Percentiles rank a stretch among this genome's conserved stretches.
phyloP scores from a whole-genome alignment of 2,113 vertebrate genomes.

The Thalassoma bifasciatum region DNA sequence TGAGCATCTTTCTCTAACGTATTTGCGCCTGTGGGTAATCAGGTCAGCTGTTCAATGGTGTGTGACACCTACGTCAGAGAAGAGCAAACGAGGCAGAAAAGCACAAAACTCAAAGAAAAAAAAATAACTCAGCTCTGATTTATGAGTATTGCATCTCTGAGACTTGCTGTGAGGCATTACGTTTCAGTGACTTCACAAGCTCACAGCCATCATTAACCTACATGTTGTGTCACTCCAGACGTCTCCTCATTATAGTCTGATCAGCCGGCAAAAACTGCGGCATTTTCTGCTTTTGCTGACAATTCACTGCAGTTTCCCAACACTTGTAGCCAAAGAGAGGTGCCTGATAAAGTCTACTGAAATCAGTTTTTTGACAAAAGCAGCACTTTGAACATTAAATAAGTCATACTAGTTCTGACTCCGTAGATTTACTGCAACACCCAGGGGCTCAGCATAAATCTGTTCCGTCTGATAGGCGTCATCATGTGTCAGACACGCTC shows the following conservation, averaged over 20 bases:
- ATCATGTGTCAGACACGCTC: slow-evolving; percentile 14
- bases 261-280: slow-evolving; percentile 4
- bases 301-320: slow-evolving; percentile 13
- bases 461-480: slow-evolving; percentile 11
- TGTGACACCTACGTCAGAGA: slow-evolving; percentile 49
- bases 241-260: slow-evolving; percentile 15
- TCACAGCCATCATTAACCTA: slow-evolving; percentile 23
- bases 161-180: slow-evolving; percentile 5
- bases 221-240: slow-evolving; percentile 15
- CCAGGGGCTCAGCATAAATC: slow-evolving; percentile 27
- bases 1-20: slow-evolving; percentile 28
- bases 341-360: neutral
- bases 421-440: slow-evolving; percentile 21
- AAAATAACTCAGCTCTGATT: slow-evolving; percentile 13
- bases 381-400: neutral
- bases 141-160: slow-evolving; percentile 13
- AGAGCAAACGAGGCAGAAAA: slow-evolving; percentile 27
- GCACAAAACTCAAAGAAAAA: neutral
- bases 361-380: neutral
- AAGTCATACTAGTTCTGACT: slow-evolving; percentile 38
- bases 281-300: neutral
- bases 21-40: slow-evolving; percentile 56
- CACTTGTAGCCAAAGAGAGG: neutral
- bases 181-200: slow-evolving; percentile 21
- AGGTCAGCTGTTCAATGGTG: slow-evolving; percentile 65